Conservation (phyloP, 1,140 invertebrate genomes). For the Tribolium madens region DNA sequence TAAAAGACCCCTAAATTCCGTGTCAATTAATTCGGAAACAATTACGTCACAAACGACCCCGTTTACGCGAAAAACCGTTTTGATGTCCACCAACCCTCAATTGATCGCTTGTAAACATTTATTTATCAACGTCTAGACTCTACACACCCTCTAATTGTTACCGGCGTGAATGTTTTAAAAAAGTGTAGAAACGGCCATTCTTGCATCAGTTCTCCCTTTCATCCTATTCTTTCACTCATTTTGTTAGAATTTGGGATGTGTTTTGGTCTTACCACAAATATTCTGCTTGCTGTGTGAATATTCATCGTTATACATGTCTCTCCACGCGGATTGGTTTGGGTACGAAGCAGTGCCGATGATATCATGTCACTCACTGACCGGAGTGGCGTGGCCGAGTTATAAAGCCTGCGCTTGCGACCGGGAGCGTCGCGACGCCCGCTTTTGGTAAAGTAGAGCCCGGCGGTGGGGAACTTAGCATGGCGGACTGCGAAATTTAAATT, state of each 20-base stretch:
- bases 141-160: not conserved
- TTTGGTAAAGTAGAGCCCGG: not conserved
- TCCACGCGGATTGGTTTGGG: conserved; percentile 55
- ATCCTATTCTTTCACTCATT: conserved; percentile 34
- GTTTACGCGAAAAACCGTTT: not conserved
- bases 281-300: conserved; percentile 58
- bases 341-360: conserved; percentile 58
- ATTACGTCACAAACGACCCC: not conserved
- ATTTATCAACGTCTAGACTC: not conserved
- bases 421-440: conserved; percentile 19
- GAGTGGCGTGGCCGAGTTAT: conserved; percentile 44
- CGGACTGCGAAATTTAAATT: too few species aligned
- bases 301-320: conserved; percentile 64
- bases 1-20: conserved; percentile 1
- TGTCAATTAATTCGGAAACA: not conserved
- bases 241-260: not conserved
- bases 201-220: not conserved
- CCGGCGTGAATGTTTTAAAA: not conserved
- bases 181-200: not conserved
- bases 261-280: conserved; percentile 60
- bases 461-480: not conserved
- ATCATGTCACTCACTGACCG: conserved; percentile 62
- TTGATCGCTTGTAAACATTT: not conserved
- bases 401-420: conserved; percentile 32
- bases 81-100: not conserved